A percentile compares a stretch with the other conserved stretches of the same genome.
These are phyloP conservation scores for Rhadinocentrus ornatus DNA, from an alignment of 2,797 vertebrate species.

Conservation along the genomic window DNA sequence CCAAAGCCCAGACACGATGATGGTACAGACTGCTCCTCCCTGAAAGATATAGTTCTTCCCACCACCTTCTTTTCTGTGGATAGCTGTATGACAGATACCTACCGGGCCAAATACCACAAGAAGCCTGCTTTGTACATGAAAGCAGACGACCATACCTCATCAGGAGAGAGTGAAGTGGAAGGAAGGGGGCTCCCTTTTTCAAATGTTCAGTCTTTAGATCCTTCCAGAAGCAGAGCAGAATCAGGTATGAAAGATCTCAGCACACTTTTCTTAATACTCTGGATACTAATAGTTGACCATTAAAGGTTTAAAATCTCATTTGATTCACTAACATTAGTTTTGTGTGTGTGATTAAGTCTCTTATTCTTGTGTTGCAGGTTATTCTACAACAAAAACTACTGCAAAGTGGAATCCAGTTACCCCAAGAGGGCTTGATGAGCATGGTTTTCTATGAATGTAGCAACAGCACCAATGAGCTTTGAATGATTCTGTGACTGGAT, in stretches of 20 bases:
- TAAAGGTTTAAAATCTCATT: not conserved
- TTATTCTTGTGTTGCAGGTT: conserved; percentile 65
- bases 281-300: not conserved
- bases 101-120: conserved; percentile 93
- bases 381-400: conserved; percentile 66
- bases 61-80: conserved; percentile 98
- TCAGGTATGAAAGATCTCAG: conserved; percentile 66
- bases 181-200: conserved; percentile 62
- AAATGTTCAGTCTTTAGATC: conserved; percentile 65
- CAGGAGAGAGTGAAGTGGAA: conserved; percentile 79
- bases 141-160: conserved; percentile 77
- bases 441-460: conserved; percentile 80
- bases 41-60: conserved; percentile 78
- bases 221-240: conserved; percentile 75
- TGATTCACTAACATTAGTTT: not conserved
- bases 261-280: not conserved
- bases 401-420: conserved; percentile 84
- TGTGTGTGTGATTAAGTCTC: not conserved
- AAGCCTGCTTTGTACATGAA: conserved; percentile 82
- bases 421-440: conserved; percentile 82
- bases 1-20: conserved; percentile 38
- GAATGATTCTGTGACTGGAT: conserved; percentile 31
- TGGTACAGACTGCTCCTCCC: conserved; percentile 52
- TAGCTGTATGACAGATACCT: conserved; percentile 96
- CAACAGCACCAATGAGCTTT: conserved; percentile 14